These are phyloP conservation scores for Cyprinodon variegatus DNA, from an alignment of 2,113 vertebrate genomes.

Conservation along the genomic window DNA sequence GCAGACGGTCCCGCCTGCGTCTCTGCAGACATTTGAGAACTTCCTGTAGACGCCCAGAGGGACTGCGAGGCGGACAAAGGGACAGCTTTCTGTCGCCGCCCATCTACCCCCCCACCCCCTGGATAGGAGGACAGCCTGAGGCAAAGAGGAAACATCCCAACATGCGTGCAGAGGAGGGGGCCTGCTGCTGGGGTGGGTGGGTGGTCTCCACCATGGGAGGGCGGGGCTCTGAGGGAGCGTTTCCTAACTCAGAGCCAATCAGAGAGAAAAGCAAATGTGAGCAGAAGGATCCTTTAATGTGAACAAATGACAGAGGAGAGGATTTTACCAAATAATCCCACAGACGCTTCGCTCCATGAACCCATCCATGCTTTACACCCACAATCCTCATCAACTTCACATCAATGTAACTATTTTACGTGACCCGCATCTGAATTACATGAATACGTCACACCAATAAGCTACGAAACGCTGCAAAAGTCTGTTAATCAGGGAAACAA, in stretches of 20 bases:
- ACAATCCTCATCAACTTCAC: too few relatives aligned
- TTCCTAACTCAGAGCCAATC: not conserved
- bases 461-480: not conserved
- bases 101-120: not conserved
- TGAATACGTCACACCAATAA: too few relatives aligned
- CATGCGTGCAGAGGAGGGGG: not conserved
- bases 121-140: not conserved
- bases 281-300: not conserved
- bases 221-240: not conserved
- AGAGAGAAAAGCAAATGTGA: not conserved
- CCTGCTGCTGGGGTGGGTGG: not conserved
- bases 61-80: constrained; percentile 5
- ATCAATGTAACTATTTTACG: too few relatives aligned
- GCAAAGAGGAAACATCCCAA: not conserved
- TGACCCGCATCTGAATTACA: too few relatives aligned
- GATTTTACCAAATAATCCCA: not conserved
- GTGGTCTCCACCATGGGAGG: not conserved
- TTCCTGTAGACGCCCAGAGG: constrained; percentile 40
- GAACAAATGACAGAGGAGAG: not conserved
- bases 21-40: constrained; percentile 50
- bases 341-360: too few relatives aligned
- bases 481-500: not conserved
- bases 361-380: too few relatives aligned
- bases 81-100: not conserved
- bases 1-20: not conserved